Evolutionary conservation across 2,113 vertebrate species (phyloP).

Genomic region (Chlamydotis undulata): DNA sequence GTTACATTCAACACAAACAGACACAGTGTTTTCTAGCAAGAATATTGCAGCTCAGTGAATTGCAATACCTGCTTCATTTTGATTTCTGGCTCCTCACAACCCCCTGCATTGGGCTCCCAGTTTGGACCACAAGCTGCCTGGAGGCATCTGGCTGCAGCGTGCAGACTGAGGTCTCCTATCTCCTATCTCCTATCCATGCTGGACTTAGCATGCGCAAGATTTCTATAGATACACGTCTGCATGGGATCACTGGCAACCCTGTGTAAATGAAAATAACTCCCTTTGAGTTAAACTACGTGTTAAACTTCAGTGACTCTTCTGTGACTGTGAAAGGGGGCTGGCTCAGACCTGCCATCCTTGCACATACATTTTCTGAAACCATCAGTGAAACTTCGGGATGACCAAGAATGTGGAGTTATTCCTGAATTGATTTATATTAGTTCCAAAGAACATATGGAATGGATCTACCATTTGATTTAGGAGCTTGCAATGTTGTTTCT

Average conservation of each 20-base stretch:
- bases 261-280: not conserved
- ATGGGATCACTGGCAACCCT: not conserved
- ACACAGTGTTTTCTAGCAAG: not conserved
- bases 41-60: not conserved
- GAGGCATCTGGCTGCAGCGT: not conserved
- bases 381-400: not conserved
- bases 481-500: not conserved
- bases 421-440: not conserved
- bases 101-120: not conserved
- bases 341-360: not conserved
- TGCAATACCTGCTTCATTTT: not conserved
- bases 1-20: not conserved
- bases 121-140: not conserved
- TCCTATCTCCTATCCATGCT: not conserved
- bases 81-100: not conserved
- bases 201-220: not conserved
- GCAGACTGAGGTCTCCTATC: rapidly evolving
- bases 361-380: not conserved
- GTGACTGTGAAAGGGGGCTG: not conserved
- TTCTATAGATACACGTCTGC: not conserved
- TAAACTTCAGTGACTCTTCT: not conserved
- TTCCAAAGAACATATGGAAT: not conserved
- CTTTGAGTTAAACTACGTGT: not conserved
- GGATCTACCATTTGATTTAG: not conserved
- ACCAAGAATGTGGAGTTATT: not conserved